Evolutionary conservation across 2,113 vertebrate genomes (phyloP).

Genomic region (Podarcis raffonei): DNA sequence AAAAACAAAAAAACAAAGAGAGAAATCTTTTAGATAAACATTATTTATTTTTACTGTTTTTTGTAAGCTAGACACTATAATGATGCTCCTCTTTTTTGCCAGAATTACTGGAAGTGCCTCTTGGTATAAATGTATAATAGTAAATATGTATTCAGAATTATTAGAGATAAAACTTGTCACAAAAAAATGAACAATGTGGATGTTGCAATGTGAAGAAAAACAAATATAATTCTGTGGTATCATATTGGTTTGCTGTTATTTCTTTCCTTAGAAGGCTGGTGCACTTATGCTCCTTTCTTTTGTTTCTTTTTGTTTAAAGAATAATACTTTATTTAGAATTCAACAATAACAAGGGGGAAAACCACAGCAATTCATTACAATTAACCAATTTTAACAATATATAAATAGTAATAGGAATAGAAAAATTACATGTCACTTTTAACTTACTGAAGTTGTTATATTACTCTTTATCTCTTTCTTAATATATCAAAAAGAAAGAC

Average conservation of each 20-base stretch:
- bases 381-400: too few species aligned
- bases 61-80: slow-evolving; percentile 93
- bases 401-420: too few species aligned
- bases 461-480: too few species aligned
- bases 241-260: slow-evolving; percentile 62
- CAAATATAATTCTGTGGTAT: slow-evolving; percentile 91
- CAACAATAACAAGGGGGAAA: too few species aligned
- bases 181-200: slow-evolving; percentile 84
- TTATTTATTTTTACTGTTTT: slow-evolving; percentile 95
- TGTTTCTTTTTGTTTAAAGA: too few species aligned
- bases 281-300: too few species aligned
- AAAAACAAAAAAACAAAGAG: slow-evolving; percentile 66
- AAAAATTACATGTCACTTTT: too few species aligned
- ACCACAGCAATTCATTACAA: too few species aligned
- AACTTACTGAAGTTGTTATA: too few species aligned
- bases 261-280: slow-evolving; percentile 7
- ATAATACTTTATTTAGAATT: too few species aligned
- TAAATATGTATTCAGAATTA: slow-evolving; percentile 89
- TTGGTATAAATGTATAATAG: slow-evolving; percentile 90
- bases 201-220: slow-evolving; percentile 92
- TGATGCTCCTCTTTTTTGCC: slow-evolving; percentile 87
- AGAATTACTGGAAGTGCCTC: slow-evolving; percentile 97
- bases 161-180: slow-evolving; percentile 84
- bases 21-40: slow-evolving; percentile 89
- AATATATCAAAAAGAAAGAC: too few species aligned